These are phyloP conservation scores for Sebastes wilsoni DNA, from an alignment of 2,797 vertebrate species.

Conservation along the genomic window DNA sequence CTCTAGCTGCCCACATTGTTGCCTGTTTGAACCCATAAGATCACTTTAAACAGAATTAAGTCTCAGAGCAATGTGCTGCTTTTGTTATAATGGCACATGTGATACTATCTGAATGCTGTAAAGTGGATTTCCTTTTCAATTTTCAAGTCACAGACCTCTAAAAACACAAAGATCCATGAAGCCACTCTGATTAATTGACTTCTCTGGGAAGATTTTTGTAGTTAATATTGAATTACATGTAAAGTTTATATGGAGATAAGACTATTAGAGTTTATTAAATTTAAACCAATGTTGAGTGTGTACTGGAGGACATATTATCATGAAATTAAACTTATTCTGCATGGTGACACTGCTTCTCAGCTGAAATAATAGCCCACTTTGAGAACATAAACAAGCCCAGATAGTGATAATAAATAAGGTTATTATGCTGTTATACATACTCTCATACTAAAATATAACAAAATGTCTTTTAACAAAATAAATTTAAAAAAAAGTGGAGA, in stretches of 20 bases:
- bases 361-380: not conserved
- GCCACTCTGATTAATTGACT: not conserved
- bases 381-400: not conserved
- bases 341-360: not conserved
- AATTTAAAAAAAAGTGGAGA: not conserved
- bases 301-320: too few species aligned
- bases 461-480: not conserved
- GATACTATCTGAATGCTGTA: not conserved
- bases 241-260: not conserved
- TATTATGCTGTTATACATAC: not conserved
- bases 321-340: not conserved
- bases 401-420: not conserved
- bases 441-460: not conserved
- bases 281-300: not conserved
- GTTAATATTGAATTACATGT: not conserved
- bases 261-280: not conserved
- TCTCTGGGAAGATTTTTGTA: not conserved
- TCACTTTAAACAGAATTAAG: conserved; percentile 1
- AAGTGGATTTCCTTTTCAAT: not conserved
- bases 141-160: not conserved
- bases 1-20: conserved; percentile 18
- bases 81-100: not conserved
- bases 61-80: not conserved
- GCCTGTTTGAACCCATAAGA: conserved; percentile 7
- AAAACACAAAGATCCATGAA: not conserved